Percentiles rank a stretch among this genome's conserved stretches.
phyloP scores from a whole-genome alignment of 2,113 vertebrate species.

The Mus spicilegus region DNA sequence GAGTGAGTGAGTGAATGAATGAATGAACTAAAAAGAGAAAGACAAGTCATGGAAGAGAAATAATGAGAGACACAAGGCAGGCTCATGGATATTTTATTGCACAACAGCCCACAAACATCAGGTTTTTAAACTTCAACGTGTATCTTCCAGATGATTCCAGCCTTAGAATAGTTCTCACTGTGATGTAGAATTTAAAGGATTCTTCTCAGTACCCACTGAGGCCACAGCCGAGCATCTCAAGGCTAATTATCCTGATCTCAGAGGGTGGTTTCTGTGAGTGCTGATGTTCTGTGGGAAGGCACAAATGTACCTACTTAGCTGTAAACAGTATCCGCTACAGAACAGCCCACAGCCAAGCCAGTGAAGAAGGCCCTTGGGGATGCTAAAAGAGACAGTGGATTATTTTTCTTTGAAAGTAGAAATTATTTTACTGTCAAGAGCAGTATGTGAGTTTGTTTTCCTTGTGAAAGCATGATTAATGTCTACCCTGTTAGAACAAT shows the following conservation, averaged over 20 bases:
- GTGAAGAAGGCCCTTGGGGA: background rate
- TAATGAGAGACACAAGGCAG: background rate
- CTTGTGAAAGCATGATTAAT: slow-evolving; percentile 4
- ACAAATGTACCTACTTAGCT: slow-evolving; percentile 1
- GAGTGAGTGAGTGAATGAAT: background rate
- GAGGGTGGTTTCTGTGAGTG: slow-evolving; percentile 52
- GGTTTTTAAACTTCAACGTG: background rate
- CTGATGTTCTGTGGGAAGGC: background rate
- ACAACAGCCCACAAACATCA: background rate
- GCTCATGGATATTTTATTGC: background rate
- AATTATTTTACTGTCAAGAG: slow-evolving; percentile 24
- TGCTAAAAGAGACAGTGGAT: background rate
- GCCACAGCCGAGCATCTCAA: background rate
- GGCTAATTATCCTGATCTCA: slow-evolving; percentile 59
- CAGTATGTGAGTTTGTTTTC: background rate
- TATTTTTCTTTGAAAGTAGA: background rate
- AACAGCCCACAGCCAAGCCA: background rate
- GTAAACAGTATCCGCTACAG: slow-evolving; percentile 51
- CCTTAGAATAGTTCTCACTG: background rate
- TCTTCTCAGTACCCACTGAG: background rate
- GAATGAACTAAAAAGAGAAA: background rate
- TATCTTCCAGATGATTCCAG: background rate
- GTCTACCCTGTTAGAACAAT: slow-evolving; percentile 26
- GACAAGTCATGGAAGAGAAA: background rate
- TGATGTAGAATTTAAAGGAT: background rate